These are phyloP conservation scores for Dilophus febrilis DNA, from an alignment of 2,888 invertebrate genomes.

Conservation along the genomic window DNA sequence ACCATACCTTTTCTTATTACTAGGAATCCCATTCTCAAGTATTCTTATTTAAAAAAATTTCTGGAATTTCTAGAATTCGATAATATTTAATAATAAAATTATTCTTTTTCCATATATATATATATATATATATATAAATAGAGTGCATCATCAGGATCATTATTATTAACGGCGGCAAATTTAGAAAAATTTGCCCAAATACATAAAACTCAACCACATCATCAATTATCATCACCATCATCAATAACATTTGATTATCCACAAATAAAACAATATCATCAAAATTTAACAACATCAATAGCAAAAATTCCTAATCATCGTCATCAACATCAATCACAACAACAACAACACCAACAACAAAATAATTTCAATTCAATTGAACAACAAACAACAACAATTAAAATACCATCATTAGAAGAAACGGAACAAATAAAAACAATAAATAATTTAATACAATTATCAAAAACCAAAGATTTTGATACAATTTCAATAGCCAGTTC, in stretches of 20 bases:
- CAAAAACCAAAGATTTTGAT: slow-evolving; percentile 38
- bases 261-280: slow-evolving; percentile 7
- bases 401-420: neutral
- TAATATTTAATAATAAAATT: too few relatives aligned
- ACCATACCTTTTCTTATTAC: neutral
- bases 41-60: neutral
- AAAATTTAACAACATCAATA: slow-evolving; percentile 15
- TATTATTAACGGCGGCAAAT: slow-evolving; percentile 64
- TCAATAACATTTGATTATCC: neutral
- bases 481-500: slow-evolving; percentile 65
- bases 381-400: neutral
- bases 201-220: slow-evolving; percentile 23
- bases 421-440: too few relatives aligned
- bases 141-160: slow-evolving; percentile 68
- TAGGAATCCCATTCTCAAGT: neutral
- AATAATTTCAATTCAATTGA: neutral
- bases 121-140: too few relatives aligned
- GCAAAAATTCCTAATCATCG: neutral
- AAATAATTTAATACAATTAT: too few relatives aligned
- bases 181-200: slow-evolving; percentile 38
- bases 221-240: neutral
- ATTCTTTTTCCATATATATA: too few relatives aligned
- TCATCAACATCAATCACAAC: too few relatives aligned
- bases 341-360: neutral
- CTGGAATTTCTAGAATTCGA: too few relatives aligned